Percentiles rank a stretch among this genome's conserved stretches.
Evolutionary conservation across 1,140 invertebrate species (phyloP).

Genomic region (Parasteatoda tepidariorum): DNA sequence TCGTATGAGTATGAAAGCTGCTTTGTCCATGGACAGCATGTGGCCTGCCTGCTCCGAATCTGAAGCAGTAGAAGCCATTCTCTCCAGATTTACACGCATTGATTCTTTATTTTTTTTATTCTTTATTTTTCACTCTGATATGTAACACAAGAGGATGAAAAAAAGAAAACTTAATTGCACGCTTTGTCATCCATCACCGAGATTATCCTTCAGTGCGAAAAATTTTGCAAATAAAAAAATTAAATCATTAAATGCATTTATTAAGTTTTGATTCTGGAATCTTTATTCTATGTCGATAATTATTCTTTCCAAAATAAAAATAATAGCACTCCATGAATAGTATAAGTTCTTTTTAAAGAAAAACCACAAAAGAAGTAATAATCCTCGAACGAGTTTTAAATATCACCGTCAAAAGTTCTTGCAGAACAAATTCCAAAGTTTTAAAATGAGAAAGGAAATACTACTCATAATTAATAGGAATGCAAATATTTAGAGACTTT

Average conservation of each 20-base stretch:
- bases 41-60: constrained; percentile 46
- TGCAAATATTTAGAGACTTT: background rate
- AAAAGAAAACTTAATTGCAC: background rate
- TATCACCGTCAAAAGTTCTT: too few relatives aligned
- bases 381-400: too few relatives aligned
- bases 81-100: constrained; percentile 35
- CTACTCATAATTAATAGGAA: too few relatives aligned
- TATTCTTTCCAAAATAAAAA: too few relatives aligned
- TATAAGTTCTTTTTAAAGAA: too few relatives aligned
- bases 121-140: background rate
- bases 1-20: constrained; percentile 85
- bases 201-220: background rate
- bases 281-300: too few relatives aligned
- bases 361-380: too few relatives aligned
- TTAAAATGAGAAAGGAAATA: too few relatives aligned
- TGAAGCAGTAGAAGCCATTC: constrained; percentile 52
- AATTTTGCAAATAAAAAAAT: background rate
- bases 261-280: background rate
- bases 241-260: background rate
- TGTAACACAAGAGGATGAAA: background rate
- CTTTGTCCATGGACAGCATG: constrained; percentile 67
- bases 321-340: too few relatives aligned
- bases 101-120: background rate
- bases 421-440: too few relatives aligned
- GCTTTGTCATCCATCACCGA: background rate